phyloP scores from a whole-genome alignment of 2,113 vertebrate genomes.

The Ahaetulla prasina region DNA sequence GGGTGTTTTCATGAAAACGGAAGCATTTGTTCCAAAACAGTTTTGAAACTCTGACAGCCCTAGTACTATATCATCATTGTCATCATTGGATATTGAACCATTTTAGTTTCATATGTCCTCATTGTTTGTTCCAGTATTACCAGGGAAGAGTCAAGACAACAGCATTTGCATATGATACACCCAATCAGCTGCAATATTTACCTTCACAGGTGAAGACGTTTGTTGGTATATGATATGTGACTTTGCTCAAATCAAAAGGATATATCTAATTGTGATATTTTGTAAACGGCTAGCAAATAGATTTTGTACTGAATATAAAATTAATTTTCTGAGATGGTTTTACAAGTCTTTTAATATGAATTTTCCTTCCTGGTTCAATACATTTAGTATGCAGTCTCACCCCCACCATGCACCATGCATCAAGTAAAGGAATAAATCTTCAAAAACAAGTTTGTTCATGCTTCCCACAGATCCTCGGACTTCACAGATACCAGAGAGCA shows the following conservation, averaged over 20 bases:
- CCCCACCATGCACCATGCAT: slow-evolving; percentile 9
- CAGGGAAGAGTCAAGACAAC: neutral
- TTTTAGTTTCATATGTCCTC: neutral
- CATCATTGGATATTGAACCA: neutral
- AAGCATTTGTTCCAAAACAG: neutral
- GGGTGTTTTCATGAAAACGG: neutral
- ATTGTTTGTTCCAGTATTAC: neutral
- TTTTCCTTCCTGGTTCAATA: slow-evolving; percentile 8
- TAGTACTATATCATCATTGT: neutral
- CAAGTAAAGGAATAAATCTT: slow-evolving; percentile 32
- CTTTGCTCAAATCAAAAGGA: slow-evolving; percentile 23
- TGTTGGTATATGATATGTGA: neutral
- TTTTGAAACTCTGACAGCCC: neutral
- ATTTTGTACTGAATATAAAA: slow-evolving; percentile 19
- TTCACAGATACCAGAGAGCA: slow-evolving; percentile 16
- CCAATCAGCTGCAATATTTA: neutral
- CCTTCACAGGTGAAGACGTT: neutral
- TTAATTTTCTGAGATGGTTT: slow-evolving; percentile 43
- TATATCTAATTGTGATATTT: slow-evolving; percentile 33
- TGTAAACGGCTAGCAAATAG: slow-evolving; percentile 13
- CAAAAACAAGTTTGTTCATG: slow-evolving; percentile 20
- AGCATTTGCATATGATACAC: neutral
- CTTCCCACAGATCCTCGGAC: slow-evolving; percentile 33
- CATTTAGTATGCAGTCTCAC: slow-evolving; percentile 43
- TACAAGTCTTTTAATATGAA: slow-evolving; percentile 6